Conservation (phyloP, 2,113 vertebrate genomes). For the Calonectris borealis region DNA sequence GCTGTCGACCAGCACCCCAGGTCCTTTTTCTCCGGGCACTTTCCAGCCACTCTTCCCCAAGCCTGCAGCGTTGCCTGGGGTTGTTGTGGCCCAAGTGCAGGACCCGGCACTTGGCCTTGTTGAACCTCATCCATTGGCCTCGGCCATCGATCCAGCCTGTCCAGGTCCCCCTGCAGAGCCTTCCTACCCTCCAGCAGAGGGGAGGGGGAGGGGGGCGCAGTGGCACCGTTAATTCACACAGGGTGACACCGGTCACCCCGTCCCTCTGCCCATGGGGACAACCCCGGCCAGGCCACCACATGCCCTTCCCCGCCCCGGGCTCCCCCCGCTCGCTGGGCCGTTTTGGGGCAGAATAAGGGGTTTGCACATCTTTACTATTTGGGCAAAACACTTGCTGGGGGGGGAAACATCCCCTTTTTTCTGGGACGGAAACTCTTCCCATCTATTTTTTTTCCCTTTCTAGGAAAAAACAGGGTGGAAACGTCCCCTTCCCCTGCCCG, state of each 20-base stretch:
- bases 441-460: background rate
- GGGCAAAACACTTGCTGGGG: background rate
- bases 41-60: too few species aligned
- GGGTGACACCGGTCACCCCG: background rate
- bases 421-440: background rate
- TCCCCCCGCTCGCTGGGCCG: rapidly evolving
- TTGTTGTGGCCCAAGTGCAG: too few species aligned
- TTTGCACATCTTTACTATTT: background rate
- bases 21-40: too few species aligned
- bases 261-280: background rate
- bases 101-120: too few species aligned
- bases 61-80: too few species aligned
- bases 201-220: background rate
- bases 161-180: too few species aligned
- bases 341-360: background rate
- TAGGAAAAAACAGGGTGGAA: background rate
- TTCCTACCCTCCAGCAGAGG: too few species aligned
- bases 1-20: too few species aligned
- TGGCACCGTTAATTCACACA: background rate
- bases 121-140: too few species aligned
- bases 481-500: too few species aligned
- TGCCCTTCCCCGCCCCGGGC: background rate
- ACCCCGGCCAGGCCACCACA: background rate
- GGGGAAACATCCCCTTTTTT: background rate
- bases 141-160: too few species aligned